Base-by-base conservation (phyloP, 1,140 invertebrate species). In the Thalassaphorura encarpata region DNA sequence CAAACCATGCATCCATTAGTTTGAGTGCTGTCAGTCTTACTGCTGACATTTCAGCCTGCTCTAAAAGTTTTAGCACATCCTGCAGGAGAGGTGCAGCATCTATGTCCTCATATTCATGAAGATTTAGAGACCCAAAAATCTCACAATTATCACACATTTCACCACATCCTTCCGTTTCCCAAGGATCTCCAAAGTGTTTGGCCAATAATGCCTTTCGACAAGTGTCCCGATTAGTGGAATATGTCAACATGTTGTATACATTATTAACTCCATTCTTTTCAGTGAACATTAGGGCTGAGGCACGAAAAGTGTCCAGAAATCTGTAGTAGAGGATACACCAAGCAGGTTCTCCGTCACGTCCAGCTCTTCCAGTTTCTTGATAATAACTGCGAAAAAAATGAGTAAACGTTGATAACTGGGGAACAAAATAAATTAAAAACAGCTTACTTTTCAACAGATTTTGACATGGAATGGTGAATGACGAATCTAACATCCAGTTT, bases 401-500 rank as follows among this genome's bases (percentile, higher is more conserved):
- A n/a, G n/a, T n/a, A n/a, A n/a, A n/a, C n/a, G n/a, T n/a, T n/a
- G n/a, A n/a, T n/a, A n/a, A n/a, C n/a, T n/a, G n/a, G n/a, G n/a
- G n/a, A n/a, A n/a, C n/a, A n/a, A n/a, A n/a, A n/a, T n/a, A n/a
- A n/a, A n/a, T n/a, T n/a, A n/a, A n/a, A n/a, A n/a, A n/a, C n/a
- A n/a, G n/a, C n/a, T n/a, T n/a, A n/a, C n/a, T 87, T 90, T 68
- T 92, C 89, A 79, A 93, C 85, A 13, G 86, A 87, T 71, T 93
- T 93, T 40, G 87, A 87, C 21, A 92, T 73, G 19, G 80, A 82
- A 68, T 91, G 82, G 72, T 94, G 89, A 62, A 93, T 88, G 0
- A 94, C 86, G 75, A 89, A 92, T 53, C 87, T 79, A 2, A 97
- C 93, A 63, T 87, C 79, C 19, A 89, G 81, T 72, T 97, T 97